phyloP scores from a whole-genome alignment of 2,113 vertebrate species.

The Variabilichromis moorii region DNA sequence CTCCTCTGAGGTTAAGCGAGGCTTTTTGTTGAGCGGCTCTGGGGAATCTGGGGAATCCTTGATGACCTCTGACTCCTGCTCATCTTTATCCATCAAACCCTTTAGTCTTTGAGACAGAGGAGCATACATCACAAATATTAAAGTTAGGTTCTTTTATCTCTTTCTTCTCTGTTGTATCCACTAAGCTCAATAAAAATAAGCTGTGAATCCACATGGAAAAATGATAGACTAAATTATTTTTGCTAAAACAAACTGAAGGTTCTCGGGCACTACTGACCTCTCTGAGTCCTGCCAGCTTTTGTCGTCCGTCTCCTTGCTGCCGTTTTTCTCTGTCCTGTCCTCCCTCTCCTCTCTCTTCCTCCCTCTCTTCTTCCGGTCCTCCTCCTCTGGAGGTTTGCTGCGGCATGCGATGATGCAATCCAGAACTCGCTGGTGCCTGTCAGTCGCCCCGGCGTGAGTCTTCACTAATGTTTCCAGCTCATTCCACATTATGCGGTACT shows the following conservation, averaged over 20 bases:
- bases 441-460: slow-evolving; percentile 83
- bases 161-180: neutral
- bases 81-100: slow-evolving; percentile 85
- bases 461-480: slow-evolving; percentile 95
- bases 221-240: neutral
- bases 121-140: neutral
- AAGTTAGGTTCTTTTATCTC: neutral
- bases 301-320: slow-evolving; percentile 87
- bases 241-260: neutral
- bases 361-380: slow-evolving; percentile 92
- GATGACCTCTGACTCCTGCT: slow-evolving; percentile 88
- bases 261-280: slow-evolving; percentile 62
- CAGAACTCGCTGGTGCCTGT: slow-evolving; percentile 89
- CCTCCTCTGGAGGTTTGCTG: slow-evolving; percentile 94
- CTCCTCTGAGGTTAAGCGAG: slow-evolving; percentile 82
- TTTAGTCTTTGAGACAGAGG: slow-evolving; percentile 72
- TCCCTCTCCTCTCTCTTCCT: slow-evolving; percentile 95
- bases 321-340: slow-evolving; percentile 83
- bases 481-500: slow-evolving; percentile 99
- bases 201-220: neutral
- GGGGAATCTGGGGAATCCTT: slow-evolving; percentile 98
- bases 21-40: slow-evolving; percentile 94
- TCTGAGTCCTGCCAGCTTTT: slow-evolving; percentile 91
- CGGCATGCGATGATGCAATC: slow-evolving; percentile 92
- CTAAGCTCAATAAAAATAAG: neutral